Evolutionary conservation across 2,888 invertebrate genomes (phyloP).

Genomic region (Drosophila robusta): DNA sequence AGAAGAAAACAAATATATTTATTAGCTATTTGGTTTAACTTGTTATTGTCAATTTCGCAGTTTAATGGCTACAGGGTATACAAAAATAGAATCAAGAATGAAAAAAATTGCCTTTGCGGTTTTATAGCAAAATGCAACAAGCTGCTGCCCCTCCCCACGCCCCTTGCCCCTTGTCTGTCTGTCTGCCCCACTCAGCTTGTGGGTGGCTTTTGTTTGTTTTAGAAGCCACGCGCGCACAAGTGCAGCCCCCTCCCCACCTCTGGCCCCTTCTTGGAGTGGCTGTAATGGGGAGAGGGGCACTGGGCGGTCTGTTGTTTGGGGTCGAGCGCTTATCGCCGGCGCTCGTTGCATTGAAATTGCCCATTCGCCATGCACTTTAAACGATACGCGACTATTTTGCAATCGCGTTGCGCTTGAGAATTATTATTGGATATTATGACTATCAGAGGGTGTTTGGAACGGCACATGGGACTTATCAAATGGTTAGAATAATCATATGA

Average conservation of each 20-base stretch:
- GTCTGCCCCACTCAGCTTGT: conserved; percentile 21
- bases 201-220: conserved; percentile 68
- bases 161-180: background rate
- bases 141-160: conserved; percentile 1
- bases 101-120: conserved; percentile 26
- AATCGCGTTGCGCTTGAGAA: conserved; percentile 12
- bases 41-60: no score
- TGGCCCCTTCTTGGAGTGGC: background rate
- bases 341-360: conserved; percentile 29
- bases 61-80: background rate
- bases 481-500: background rate
- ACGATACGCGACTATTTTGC: conserved; percentile 9
- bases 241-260: background rate
- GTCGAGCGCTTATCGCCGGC: conserved; percentile 39
- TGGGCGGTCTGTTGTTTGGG: conserved; percentile 3
- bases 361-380: conserved; percentile 16
- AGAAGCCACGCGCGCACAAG: conserved; percentile 62
- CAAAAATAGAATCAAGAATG: conserved; percentile 3
- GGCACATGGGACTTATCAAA: background rate
- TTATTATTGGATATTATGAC: conserved; percentile 23
- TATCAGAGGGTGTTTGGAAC: background rate
- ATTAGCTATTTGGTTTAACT: no score
- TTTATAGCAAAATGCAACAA: conserved; percentile 29
- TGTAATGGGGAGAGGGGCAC: no score
- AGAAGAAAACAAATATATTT: no score